Conservation (phyloP, 2,888 invertebrate species). For the Melinaea marsaeus region DNA sequence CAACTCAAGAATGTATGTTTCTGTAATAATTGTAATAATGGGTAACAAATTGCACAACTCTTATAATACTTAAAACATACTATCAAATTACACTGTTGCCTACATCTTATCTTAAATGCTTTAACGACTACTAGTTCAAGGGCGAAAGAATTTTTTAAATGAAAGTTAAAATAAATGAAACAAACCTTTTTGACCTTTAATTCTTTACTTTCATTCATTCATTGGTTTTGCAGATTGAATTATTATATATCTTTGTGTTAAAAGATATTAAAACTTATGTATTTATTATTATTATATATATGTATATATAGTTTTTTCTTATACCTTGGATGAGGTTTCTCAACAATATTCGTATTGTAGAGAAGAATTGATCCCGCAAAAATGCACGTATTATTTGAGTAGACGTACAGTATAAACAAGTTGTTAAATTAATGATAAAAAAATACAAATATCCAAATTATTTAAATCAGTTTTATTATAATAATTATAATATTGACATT, state of each 20-base stretch:
- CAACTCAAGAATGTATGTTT: neutral
- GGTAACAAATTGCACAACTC: slow-evolving; percentile 9
- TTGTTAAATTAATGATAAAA: too few species aligned
- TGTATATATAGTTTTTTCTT: neutral
- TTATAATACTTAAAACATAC: slow-evolving; percentile 4
- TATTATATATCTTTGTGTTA: too few species aligned
- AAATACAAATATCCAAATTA: neutral
- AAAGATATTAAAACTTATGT: too few species aligned
- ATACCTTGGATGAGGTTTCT: slow-evolving; percentile 4
- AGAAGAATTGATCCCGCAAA: too few species aligned
- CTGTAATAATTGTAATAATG: slow-evolving; percentile 4
- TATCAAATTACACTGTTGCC: slow-evolving; percentile 20
- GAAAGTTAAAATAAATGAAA: neutral
- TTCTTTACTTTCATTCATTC: too few species aligned
- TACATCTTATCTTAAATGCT: slow-evolving; percentile 28
- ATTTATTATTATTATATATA: neutral
- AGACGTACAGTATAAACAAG: too few species aligned
- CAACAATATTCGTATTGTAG: too few species aligned
- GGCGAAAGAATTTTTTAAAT: neutral
- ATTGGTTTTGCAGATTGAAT: too few species aligned
- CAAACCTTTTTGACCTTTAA: too few species aligned
- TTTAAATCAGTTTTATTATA: neutral
- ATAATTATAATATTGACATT: neutral
- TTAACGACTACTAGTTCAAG: slow-evolving; percentile 19
- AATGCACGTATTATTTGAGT: too few species aligned